Evolutionary conservation across 2,888 invertebrate genomes (phyloP), one percentile per base, ranked within the genome.

Genomic region (Sylvicola fuscatus): DNA sequence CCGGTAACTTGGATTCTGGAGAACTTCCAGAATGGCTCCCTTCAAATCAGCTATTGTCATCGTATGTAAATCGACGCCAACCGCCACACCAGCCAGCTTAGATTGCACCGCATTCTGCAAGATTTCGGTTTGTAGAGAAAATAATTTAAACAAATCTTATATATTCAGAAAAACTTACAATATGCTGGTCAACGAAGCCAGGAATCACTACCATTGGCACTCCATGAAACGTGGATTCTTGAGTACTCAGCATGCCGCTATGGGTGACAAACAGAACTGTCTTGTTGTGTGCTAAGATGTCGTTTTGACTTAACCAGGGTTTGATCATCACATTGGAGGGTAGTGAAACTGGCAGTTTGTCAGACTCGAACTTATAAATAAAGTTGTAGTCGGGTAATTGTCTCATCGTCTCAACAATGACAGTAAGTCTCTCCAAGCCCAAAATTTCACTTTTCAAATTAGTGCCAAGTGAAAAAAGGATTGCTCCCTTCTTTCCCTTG

Each of bases 271-370:
- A 51, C 0, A 44, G 49, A 35, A 46, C 51, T 0, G 50, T 28
- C 21, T 45, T 46, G 1, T 47, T 38, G 32, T 47, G 42, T 21
- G 47, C 54, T 12, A 67, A 44, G 33, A 67, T 48, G 42, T 65
- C 65, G 36, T 54, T 58, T 40, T 67, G 66, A 1, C 66, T 64
- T 26, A 64, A 40, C 65, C 66, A 68, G 16, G 56, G 52, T 35
- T 45, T 49, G 2, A 60, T 42, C 41, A 58, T 46, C 1, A 68
- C 49, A 44, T 67, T 66, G 6, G 45, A 38, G 0, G 63, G 58
- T 17, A 54, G 43, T 10, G 52, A 46, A 0, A 39, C 3, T 27
- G 44, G 40, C 16, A 42, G 31, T 8, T 14, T 34, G 5, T 47
- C 45, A 10, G 43, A 41, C 30, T 51, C 49, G 27, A 49, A 48